Percentiles rank a stretch among this genome's conserved stretches.
phyloP scores from a whole-genome alignment of 2,113 vertebrate genomes.

The Gymnarchus niloticus region DNA sequence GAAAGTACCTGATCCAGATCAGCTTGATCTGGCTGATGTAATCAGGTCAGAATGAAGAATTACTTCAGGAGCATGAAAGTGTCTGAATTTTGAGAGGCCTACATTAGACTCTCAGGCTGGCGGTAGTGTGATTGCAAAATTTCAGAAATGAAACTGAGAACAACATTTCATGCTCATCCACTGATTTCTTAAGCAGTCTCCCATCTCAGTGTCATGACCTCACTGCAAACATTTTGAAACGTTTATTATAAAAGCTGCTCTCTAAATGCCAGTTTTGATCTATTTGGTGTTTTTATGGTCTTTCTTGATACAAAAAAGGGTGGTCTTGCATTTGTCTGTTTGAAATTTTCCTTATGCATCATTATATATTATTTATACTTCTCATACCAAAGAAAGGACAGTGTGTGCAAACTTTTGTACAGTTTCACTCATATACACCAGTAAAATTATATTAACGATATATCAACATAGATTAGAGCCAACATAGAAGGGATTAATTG shows the following conservation, averaged over 20 bases:
- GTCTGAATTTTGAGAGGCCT: constrained; percentile 44
- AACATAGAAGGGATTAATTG: too few species aligned
- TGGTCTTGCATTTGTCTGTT: background rate
- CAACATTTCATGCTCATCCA: too few species aligned
- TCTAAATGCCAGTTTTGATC: background rate
- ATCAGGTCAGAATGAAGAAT: constrained; percentile 66
- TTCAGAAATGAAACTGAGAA: too few species aligned
- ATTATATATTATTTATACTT: background rate
- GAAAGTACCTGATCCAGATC: constrained; percentile 47
- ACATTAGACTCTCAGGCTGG: constrained; percentile 41
- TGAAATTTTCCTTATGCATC: background rate
- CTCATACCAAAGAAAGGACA: too few species aligned
- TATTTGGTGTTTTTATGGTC: background rate
- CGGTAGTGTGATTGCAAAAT: constrained; percentile 37
- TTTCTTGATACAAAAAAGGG: background rate
- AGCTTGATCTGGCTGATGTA: constrained; percentile 62
- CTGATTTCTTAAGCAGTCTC: too few species aligned
- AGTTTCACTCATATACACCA: too few species aligned
- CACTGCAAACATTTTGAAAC: background rate
- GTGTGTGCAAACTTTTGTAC: too few species aligned
- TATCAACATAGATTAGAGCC: too few species aligned
- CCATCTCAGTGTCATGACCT: background rate
- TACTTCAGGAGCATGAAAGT: constrained; percentile 45
- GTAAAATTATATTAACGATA: too few species aligned
- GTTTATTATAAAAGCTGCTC: background rate